Evolutionary conservation across 1,140 invertebrate species (phyloP), one percentile per base, ranked within the genome.

Genomic region (Melipona quadrifasciata): DNA sequence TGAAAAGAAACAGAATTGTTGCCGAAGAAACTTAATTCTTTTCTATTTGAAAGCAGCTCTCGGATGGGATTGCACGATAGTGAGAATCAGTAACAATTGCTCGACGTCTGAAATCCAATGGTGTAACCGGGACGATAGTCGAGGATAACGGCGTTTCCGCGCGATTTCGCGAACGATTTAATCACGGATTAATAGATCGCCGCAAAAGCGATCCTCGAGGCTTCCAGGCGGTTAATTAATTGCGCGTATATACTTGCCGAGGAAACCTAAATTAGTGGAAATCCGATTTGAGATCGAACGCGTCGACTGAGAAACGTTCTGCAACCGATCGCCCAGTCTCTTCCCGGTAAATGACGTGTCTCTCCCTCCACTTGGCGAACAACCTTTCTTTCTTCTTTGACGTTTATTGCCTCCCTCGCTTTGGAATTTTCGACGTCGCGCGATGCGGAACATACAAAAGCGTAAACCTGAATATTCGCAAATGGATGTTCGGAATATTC

Each of bases 361-460:
- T 82, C 67, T 86, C 68, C 74, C 39, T 73, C 71, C 58, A 86
- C 84, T 89, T 89, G 27, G 80, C 78, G 71, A 86, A 89, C 80
- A 81, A 16, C 71, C 53, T 65, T 19, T 14, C 6, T 39, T 6
- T 11, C 0, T 47, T 47, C 8, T 31, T 31, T 31, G 31, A 8
- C 0, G 6, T 61, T 61, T 61, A 24, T 61, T 61, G n/a, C 11
- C 11, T 12, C 24, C 12, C 19, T n/a, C 24, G 14, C 11, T n/a
- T n/a, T 61, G 11, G 11, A n/a, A 61, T 61, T 24, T 61, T 12
- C 24, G 24, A 12, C 8, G 6, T 39, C 39, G 39, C 39, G 39
- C 6, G 39, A 39, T 39, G 6, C 39, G 8, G 39, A 47, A 47
- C 8, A 8, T 0, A 8, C 39, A 47, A 8, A 47, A 47, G 6